Evolutionary conservation across 1,140 invertebrate genomes (phyloP).

Genomic region (Cydia splendana): DNA sequence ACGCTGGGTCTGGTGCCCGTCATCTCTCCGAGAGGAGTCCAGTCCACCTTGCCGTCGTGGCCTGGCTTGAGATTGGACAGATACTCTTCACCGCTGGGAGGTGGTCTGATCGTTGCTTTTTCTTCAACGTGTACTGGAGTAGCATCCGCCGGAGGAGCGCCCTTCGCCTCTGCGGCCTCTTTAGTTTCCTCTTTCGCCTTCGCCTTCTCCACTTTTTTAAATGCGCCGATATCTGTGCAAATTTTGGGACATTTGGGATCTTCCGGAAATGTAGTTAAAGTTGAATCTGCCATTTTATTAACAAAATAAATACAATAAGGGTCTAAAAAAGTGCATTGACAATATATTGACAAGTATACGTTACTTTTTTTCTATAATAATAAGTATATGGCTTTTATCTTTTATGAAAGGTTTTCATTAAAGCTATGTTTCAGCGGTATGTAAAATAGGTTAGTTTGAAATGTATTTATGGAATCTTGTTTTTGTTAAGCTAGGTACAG

Average conservation of each 20-base stretch:
- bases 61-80: constrained; percentile 81
- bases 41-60: constrained; percentile 85
- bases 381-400: too few relatives aligned
- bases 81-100: constrained; percentile 66
- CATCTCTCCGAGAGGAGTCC: constrained; percentile 83
- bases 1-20: constrained; percentile 86
- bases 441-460: not conserved
- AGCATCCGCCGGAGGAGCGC: constrained; percentile 22
- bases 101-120: constrained; percentile 34
- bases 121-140: constrained; percentile 31
- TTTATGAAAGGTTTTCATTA: too few relatives aligned
- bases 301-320: not conserved
- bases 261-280: constrained; percentile 60
- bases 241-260: constrained; percentile 63
- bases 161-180: constrained; percentile 46
- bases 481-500: not conserved
- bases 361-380: too few relatives aligned
- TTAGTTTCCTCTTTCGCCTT: constrained; percentile 55
- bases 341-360: not conserved
- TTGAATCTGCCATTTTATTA: not conserved
- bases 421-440: not conserved
- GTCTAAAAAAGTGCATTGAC: not conserved
- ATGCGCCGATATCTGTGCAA: constrained; percentile 66
- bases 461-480: not conserved
- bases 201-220: constrained; percentile 58